Percentiles rank a stretch among this genome's conserved stretches.
phyloP scores from a whole-genome alignment of 2,113 vertebrate genomes.

The Calidris pugnax region DNA sequence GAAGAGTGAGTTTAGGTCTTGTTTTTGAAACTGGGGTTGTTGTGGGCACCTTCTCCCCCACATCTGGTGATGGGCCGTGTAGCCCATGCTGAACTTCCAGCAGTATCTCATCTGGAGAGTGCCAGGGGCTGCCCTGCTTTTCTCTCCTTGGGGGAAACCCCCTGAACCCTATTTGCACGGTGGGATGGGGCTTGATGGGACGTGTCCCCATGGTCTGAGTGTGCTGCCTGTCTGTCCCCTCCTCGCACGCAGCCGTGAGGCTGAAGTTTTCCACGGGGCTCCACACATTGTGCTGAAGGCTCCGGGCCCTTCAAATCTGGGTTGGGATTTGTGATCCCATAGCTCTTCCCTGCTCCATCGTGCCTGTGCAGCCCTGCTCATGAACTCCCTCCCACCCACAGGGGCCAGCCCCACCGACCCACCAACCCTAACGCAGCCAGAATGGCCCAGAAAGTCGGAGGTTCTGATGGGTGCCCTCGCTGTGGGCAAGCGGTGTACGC shows the following conservation, averaged over 20 bases:
- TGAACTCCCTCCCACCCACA: neutral
- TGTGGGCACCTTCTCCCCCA: neutral
- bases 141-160: neutral
- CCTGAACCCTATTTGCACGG: neutral
- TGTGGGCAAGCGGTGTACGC: slow-evolving; percentile 90
- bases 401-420: slow-evolving; percentile 78
- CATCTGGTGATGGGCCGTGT: neutral
- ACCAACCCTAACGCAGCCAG: slow-evolving; percentile 84
- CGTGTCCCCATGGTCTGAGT: neutral
- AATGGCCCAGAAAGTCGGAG: slow-evolving; percentile 86
- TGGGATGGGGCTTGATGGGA: neutral
- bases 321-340: neutral
- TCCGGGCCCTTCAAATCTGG: neutral
- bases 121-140: neutral
- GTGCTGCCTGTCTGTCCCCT: neutral
- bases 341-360: neutral
- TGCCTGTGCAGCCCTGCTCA: neutral
- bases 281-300: neutral
- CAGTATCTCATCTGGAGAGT: neutral
- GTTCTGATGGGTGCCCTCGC: slow-evolving; percentile 87
- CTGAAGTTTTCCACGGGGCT: neutral
- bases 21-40: fast-evolving
- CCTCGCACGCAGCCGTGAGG: neutral
- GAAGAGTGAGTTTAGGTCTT: slow-evolving; percentile 80
- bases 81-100: neutral